Percentiles rank a stretch among this genome's conserved stretches.
Evolutionary conservation across 2,888 invertebrate species (phyloP).

Genomic region (Tillus elongatus): DNA sequence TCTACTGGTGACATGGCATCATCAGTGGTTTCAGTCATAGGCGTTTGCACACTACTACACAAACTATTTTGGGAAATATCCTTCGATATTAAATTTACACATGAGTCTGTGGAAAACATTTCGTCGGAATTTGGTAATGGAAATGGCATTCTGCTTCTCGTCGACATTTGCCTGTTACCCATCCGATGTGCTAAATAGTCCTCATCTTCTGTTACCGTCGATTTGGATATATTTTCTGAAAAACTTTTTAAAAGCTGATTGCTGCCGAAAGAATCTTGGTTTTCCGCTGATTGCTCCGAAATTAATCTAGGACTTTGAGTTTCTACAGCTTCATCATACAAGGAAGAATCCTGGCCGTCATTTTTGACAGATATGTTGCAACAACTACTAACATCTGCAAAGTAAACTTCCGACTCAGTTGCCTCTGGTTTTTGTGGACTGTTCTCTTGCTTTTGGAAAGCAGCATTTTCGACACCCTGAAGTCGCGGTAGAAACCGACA

Average conservation of each 20-base stretch:
- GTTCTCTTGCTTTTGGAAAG: conserved; percentile 62
- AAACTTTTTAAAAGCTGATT: conserved; percentile 31
- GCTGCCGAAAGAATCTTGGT: conserved; percentile 26
- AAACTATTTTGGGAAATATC: conserved; percentile 38
- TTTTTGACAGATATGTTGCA: conserved; percentile 61
- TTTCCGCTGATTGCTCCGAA: conserved; percentile 41
- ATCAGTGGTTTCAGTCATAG: conserved; percentile 41
- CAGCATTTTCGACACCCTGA: conserved; percentile 68
- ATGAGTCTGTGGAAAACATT: conserved; percentile 27
- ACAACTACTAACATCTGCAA: conserved; percentile 78
- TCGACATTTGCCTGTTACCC: conserved; percentile 50
- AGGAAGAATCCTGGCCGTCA: conserved; percentile 49
- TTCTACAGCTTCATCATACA: conserved; percentile 50
- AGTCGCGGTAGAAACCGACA: conserved; percentile 44
- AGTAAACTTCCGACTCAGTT: conserved; percentile 75
- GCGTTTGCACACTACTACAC: conserved; percentile 38
- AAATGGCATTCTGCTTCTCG: conserved; percentile 50
- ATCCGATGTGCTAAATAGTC: conserved; percentile 51
- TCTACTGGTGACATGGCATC: conserved; percentile 37
- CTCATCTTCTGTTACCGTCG: conserved; percentile 42
- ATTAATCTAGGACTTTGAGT: conserved; percentile 35
- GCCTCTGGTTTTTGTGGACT: conserved; percentile 50
- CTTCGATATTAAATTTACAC: conserved; percentile 33
- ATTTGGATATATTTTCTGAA: conserved; percentile 31
- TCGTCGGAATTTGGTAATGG: conserved; percentile 41